Base-by-base conservation (phyloP, 2,113 vertebrate species). In the Apistogramma diplotaenia region DNA sequence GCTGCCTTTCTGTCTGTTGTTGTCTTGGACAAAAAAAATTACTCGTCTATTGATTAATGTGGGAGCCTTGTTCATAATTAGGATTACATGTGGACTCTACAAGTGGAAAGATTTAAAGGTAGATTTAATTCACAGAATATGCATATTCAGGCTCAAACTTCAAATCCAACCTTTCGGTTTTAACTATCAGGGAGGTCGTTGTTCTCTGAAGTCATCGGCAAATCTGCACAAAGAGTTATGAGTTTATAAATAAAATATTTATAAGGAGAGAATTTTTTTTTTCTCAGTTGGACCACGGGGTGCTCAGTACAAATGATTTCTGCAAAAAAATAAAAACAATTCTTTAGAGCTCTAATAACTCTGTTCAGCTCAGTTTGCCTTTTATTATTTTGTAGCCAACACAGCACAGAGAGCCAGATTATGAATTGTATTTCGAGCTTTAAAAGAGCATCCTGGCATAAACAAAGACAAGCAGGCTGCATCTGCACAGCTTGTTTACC, bases 381-480 rank as follows among this genome's bases (percentile, higher is more conserved):
- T 51, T 84, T 75, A 61, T 56, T 80, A 61, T 56, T 80, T 58
- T 76, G 43, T 49, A 79, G 79, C 56, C 73, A 23, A 37, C 78
- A 46, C 87, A 86, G 80, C 80, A 75, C 60, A 65, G 55, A 37
- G 37, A 56, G 23, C 62, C 27, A 10, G 23, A 3, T 56, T 58
- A 37, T 18, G 33, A 27, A 8, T 37, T 61, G 73, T 15, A 19
- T 3, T 53, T 53, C 57, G 29, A 25, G 21, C 40, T 84, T 78
- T 78, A 43, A 25, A 76, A 94, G 93, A 94, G 94, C 95, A 96
- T 96, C 95, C 54, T 11, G 53, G 18, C 35, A 76, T 60, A 51
- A 27, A 82, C 61, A 77, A 77, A 77, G 37, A 74, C 19, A 83
- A 79, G 35, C 29, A 6, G 40, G 56, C 76, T 55, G 51, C 49